phyloP scores from a whole-genome alignment of 2,797 vertebrate genomes.

The Pangasius larnaudii region DNA sequence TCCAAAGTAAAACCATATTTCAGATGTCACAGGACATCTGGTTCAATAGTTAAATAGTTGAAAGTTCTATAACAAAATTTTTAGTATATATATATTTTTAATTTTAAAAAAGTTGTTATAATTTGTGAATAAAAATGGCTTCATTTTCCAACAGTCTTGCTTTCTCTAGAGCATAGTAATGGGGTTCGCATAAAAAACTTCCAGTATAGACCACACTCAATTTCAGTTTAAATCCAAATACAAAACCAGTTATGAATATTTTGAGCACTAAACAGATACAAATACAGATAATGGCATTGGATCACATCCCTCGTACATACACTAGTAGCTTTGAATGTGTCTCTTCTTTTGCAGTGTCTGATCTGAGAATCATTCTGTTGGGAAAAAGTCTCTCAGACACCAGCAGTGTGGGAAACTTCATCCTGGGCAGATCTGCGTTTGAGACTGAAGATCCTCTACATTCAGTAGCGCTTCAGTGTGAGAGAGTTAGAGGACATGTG shows the following conservation, averaged over 20 bases:
- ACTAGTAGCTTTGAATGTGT: not conserved
- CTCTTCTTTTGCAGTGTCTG: conserved; percentile 4
- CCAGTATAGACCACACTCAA: not conserved
- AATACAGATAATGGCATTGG: not conserved
- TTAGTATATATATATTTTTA: too few species aligned
- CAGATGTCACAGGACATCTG: not conserved
- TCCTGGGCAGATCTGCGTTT: not conserved
- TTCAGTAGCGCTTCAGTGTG: not conserved
- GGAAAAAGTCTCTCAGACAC: not conserved
- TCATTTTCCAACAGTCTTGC: not conserved
- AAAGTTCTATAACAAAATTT: not conserved
- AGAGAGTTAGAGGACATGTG: conserved; percentile 9
- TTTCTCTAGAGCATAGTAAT: not conserved
- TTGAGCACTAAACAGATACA: not conserved
- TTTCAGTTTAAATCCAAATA: not conserved
- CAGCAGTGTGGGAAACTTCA: not conserved
- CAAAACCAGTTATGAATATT: not conserved
- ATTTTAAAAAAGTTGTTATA: not conserved
- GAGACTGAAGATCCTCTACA: conserved; percentile 10
- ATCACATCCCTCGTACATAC: not conserved
- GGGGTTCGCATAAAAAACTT: not conserved
- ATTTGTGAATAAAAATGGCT: not conserved
- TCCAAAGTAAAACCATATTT: too few species aligned
- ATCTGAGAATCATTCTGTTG: conserved; percentile 19
- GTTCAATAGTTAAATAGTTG: not conserved